These are phyloP conservation scores for Drosophila parthenogenetica DNA, from an alignment of 2,888 invertebrate species.

Conservation along the genomic window DNA sequence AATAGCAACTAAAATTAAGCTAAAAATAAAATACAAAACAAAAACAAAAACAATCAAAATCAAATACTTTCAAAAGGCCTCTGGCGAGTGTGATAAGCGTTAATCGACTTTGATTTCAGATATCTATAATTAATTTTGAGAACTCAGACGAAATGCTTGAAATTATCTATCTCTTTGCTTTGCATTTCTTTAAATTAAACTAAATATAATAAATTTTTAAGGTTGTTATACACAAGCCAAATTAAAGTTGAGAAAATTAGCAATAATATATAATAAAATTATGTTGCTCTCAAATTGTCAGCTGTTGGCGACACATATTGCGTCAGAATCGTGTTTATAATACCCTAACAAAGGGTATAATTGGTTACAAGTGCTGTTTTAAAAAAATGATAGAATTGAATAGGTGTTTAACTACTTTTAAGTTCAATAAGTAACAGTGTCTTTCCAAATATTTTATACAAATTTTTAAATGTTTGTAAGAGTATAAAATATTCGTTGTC, in stretches of 20 bases:
- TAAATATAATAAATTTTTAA: constrained; percentile 3
- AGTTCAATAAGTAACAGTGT: no score
- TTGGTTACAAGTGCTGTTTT: no score
- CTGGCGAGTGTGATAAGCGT: constrained; percentile 59
- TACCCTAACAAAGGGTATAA: constrained; percentile 1
- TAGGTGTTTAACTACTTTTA: no score
- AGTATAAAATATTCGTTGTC: not conserved
- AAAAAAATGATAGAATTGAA: no score
- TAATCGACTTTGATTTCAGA: constrained; percentile 67
- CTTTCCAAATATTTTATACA: no score
- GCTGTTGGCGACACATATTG: constrained; percentile 69
- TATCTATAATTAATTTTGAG: constrained; percentile 53
- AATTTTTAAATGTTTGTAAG: not conserved
- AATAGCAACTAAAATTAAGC: constrained; percentile 64
- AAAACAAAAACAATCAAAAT: constrained; percentile 32
- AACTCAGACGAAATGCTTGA: constrained; percentile 17
- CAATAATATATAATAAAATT: constrained; percentile 33
- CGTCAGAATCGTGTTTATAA: constrained; percentile 52
- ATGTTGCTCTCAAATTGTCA: constrained; percentile 70
- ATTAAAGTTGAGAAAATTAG: constrained; percentile 45
- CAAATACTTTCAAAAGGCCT: constrained; percentile 27
- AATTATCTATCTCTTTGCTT: not conserved
- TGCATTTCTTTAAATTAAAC: not conserved
- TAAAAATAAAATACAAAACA: constrained; percentile 33
- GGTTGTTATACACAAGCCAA: constrained; percentile 6